Conservation (phyloP, 2,113 vertebrate species). For the Rhinoderma darwinii region DNA sequence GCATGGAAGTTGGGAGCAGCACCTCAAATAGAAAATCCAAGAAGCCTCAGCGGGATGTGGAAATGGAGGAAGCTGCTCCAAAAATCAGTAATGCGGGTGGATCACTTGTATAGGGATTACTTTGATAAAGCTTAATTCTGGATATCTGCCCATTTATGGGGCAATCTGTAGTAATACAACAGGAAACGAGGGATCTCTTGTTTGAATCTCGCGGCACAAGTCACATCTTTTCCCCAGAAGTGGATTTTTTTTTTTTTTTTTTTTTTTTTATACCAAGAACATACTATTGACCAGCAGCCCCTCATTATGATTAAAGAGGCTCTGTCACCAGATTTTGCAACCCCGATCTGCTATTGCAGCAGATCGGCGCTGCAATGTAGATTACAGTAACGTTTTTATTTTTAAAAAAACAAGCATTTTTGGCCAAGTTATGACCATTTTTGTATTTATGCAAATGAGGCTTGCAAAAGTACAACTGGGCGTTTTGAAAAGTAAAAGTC, state of each 20-base stretch:
- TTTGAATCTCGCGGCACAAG: not conserved
- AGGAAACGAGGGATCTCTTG: not conserved
- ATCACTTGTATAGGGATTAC: not conserved
- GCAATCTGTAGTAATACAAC: not conserved
- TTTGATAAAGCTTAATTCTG: not conserved
- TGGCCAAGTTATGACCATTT: too few relatives aligned
- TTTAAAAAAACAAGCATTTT: too few relatives aligned
- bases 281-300: not conserved
- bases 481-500: too few relatives aligned
- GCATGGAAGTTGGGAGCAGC: conserved; percentile 3
- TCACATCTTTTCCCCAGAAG: not conserved
- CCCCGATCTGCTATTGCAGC: too few relatives aligned
- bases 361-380: too few relatives aligned
- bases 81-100: not conserved
- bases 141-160: not conserved
- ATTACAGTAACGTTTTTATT: too few relatives aligned
- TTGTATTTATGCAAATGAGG: too few relatives aligned
- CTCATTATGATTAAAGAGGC: too few relatives aligned
- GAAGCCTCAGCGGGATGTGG: conserved; percentile 61
- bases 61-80: conserved; percentile 64
- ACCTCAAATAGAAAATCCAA: conserved; percentile 56
- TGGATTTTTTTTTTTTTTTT: not conserved
- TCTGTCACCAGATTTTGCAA: too few relatives aligned
- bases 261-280: not conserved
- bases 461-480: too few relatives aligned